Evolutionary conservation across 2,113 vertebrate genomes (phyloP).

Genomic region (Meriones unguiculatus): DNA sequence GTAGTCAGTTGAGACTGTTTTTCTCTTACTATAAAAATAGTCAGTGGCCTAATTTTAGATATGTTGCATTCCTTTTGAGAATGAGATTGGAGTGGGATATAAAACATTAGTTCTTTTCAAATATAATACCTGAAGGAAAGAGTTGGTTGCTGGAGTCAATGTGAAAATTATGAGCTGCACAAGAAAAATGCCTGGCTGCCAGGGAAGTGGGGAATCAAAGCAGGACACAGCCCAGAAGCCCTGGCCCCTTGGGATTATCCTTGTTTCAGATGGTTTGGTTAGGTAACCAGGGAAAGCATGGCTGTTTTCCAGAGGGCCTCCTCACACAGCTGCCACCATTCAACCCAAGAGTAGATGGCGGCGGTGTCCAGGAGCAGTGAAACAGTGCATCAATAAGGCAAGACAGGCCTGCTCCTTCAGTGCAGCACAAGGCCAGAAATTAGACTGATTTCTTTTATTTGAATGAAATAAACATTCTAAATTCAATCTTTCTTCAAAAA

Average conservation of each 20-base stretch:
- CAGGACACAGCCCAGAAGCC: background rate
- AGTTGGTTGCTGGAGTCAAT: background rate
- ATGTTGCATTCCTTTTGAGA: background rate
- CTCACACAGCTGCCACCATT: background rate
- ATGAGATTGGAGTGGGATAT: background rate
- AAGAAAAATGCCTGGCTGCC: background rate
- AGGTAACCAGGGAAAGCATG: background rate
- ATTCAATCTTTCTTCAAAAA: background rate
- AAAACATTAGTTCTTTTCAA: background rate
- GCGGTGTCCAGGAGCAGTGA: background rate
- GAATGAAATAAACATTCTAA: background rate
- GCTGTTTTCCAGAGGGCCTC: background rate
- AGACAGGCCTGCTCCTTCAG: background rate
- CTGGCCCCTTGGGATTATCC: background rate
- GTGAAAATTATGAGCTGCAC: background rate
- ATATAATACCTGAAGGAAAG: background rate
- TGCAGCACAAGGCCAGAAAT: background rate
- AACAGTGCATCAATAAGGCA: background rate
- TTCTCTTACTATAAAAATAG: constrained; percentile 7
- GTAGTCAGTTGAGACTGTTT: background rate
- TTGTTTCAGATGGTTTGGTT: background rate
- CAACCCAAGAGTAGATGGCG: background rate
- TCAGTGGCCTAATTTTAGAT: background rate
- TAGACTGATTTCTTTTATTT: background rate
- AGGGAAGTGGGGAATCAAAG: background rate